phyloP scores from a whole-genome alignment of 2,888 invertebrate genomes.

The Andrena flavipes region DNA sequence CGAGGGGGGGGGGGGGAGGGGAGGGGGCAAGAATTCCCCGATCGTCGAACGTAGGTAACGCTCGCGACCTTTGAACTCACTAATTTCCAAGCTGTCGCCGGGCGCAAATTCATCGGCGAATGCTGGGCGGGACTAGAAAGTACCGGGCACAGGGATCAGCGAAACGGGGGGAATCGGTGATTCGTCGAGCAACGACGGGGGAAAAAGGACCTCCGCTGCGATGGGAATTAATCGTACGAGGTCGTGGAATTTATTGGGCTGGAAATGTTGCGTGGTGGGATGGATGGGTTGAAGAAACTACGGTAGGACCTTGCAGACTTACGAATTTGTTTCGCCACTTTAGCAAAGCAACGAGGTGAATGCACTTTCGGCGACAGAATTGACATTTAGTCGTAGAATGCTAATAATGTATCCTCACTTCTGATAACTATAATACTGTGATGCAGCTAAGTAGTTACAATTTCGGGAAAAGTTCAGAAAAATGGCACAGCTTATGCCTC shows the following conservation, averaged over 20 bases:
- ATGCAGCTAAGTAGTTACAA: no score
- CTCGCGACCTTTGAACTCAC: slow-evolving; percentile 13
- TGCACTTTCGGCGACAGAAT: no score
- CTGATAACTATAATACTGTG: no score
- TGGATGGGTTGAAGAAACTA: no score
- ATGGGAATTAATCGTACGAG: slow-evolving; percentile 15
- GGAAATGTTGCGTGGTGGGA: no score
- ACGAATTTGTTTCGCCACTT: no score
- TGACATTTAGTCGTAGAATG: no score
- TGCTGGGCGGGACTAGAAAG: not conserved
- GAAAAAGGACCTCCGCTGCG: slow-evolving; percentile 13
- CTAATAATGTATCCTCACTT: no score
- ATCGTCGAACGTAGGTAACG: slow-evolving; percentile 29
- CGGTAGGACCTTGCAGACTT: no score
- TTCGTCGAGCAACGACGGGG: slow-evolving; percentile 19
- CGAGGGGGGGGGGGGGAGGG: slow-evolving; percentile 35
- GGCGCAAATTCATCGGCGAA: slow-evolving; percentile 13
- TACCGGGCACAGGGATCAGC: not conserved
- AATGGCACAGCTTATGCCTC: no score
- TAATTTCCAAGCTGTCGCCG: slow-evolving; percentile 38
- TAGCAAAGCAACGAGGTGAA: no score
- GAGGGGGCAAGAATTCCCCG: slow-evolving; percentile 22
- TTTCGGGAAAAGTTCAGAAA: no score
- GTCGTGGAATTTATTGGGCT: not conserved
- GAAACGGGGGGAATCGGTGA: slow-evolving; percentile 6